A percentile compares a stretch with the other conserved stretches of the same genome.
Conservation (phyloP, 2,888 invertebrate species). For the Drosophila percnosoma region DNA sequence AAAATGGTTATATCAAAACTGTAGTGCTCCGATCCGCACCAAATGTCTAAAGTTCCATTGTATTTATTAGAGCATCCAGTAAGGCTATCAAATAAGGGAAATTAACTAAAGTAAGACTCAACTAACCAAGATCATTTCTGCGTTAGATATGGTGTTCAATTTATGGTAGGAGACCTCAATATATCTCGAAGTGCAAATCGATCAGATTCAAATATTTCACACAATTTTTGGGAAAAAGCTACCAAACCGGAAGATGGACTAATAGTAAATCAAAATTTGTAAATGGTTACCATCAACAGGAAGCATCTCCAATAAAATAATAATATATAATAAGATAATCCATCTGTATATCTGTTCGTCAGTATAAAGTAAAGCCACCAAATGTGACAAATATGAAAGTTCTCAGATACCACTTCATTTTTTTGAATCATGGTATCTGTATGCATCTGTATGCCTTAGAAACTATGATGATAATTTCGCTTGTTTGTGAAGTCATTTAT, state of each 20-base stretch:
- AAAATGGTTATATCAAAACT: not conserved
- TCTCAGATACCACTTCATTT: not conserved
- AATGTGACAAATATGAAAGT: not conserved
- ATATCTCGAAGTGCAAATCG: no score
- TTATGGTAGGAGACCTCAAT: no score
- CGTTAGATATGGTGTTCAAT: no score
- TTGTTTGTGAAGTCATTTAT: not conserved
- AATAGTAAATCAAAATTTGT: not conserved
- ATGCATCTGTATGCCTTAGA: no score
- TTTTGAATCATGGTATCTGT: no score
- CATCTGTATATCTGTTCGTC: not conserved
- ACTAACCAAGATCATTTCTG: no score
- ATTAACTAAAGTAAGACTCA: no score
- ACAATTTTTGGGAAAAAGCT: not conserved
- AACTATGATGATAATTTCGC: not conserved
- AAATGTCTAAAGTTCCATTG: not conserved
- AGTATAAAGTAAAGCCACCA: not conserved
- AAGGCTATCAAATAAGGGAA: no score
- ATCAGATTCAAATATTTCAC: not conserved
- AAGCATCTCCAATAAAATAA: not conserved
- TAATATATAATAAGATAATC: no score
- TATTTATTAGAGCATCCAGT: no score
- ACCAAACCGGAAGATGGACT: not conserved
- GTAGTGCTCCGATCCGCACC: not conserved
- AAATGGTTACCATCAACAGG: not conserved